Base-by-base conservation (phyloP, 2,797 vertebrate genomes). In the Falco novaeseelandiae region DNA sequence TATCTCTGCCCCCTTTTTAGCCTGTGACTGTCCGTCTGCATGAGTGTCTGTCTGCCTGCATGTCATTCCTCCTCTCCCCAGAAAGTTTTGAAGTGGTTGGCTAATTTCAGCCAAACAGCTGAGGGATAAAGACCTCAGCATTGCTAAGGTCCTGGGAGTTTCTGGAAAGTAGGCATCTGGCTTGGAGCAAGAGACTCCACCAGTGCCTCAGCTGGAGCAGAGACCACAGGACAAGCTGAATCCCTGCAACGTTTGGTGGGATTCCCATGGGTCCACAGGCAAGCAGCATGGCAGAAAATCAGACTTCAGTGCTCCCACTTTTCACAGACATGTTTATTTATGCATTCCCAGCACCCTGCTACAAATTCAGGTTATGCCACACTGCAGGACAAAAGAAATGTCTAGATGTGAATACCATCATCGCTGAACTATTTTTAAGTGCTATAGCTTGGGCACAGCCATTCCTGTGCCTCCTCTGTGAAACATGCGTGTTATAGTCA, bases 71-170 rank as follows among this genome's bases (percentile, higher is more conserved):
- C n/a, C 36, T 91, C 11, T 30, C 16, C 61, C 67, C 82, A 83
- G 36, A 92, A 80, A 36, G 74, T 83, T 97, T 81, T 96, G 92
- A 94, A 93, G 89, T 91, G 92, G 84, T 87, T 93, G 91, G 30
- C 61, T 87, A 46, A 38, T 91, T 93, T 81, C 82, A 93, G 84
- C 52, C 82, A 51, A 91, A 83, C 38, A 87, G n/a, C 34, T 92
- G 63, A 89, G 48, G 52, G 58, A 83, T 89, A 34, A 94, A 92
- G 40, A 93, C 15, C 18, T 91, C 79, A 90, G n/a, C 77, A 54
- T 61, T 85, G 67, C 65, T 85, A 40, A 86, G 48, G 49, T 92
- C 44, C 69, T 83, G 55, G 46, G 61, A 87, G 71, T 67, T 85
- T 92, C 82, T 94, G 72, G 71, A 80, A 92, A 87, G 71, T 1